Evolutionary conservation across 2,797 vertebrate species (phyloP).

Genomic region (Argya squamiceps): DNA sequence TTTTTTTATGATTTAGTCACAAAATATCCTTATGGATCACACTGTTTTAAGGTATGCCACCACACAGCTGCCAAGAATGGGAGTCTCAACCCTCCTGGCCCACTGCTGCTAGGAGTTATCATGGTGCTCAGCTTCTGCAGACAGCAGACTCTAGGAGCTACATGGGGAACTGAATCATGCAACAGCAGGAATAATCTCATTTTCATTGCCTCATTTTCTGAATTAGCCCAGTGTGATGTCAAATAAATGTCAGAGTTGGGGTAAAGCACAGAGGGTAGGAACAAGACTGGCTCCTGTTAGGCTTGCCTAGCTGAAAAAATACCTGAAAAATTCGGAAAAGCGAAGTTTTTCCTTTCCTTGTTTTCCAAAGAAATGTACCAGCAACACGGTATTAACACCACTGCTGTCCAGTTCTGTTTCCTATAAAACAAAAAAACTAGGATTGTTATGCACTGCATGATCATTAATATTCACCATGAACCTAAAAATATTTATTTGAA

Average conservation of each 20-base stretch:
- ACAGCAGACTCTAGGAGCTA: background rate
- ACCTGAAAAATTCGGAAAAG: conserved; percentile 90
- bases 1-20: background rate
- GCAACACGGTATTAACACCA: conserved; percentile 86
- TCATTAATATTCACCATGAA: background rate
- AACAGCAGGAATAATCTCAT: background rate
- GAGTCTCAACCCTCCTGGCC: background rate
- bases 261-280: background rate
- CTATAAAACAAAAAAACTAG: conserved; percentile 62
- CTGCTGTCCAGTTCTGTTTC: conserved; percentile 71
- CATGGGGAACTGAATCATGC: background rate
- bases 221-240: background rate
- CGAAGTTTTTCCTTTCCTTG: conserved; percentile 87
- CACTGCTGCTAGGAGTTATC: background rate
- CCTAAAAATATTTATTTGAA: background rate
- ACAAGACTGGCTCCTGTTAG: background rate
- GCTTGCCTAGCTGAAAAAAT: conserved; percentile 2
- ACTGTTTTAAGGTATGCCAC: background rate
- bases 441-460: background rate
- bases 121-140: background rate
- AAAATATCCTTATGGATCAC: background rate
- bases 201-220: background rate
- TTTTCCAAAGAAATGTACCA: conserved; percentile 91
- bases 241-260: background rate
- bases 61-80: background rate